Conservation (phyloP, 2,113 vertebrate species). For the Chiloscyllium plagiosum region DNA sequence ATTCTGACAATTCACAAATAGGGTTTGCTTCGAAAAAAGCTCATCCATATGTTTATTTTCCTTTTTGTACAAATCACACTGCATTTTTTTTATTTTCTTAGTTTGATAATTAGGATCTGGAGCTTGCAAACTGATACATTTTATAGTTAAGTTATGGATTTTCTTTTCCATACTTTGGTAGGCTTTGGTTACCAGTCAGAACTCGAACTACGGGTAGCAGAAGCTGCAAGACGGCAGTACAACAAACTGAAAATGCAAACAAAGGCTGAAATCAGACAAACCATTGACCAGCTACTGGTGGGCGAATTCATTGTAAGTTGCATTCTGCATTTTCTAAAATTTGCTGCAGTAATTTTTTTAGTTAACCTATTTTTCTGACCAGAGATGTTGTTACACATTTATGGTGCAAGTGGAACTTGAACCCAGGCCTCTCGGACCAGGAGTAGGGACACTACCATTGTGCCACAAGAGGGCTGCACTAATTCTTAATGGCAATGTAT, state of each 20-base stretch:
- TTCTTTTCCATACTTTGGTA: constrained; percentile 44
- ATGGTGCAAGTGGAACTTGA: too few species aligned
- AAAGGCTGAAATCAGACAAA: constrained; percentile 93
- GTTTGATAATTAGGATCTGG: background rate
- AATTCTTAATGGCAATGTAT: background rate
- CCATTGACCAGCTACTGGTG: constrained; percentile 86
- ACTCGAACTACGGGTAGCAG: constrained; percentile 84
- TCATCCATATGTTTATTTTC: background rate
- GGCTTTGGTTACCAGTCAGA: constrained; percentile 96
- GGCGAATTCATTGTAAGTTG: constrained; percentile 94
- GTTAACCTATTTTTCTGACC: background rate
- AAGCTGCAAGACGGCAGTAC: constrained; percentile 89
- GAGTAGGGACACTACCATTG: too few species aligned
- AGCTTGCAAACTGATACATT: background rate
- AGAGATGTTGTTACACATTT: too few species aligned
- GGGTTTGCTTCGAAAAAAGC: background rate
- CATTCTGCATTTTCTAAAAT: background rate
- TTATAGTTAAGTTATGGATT: background rate
- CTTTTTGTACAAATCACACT: background rate
- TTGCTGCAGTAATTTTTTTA: background rate
- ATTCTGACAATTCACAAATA: background rate
- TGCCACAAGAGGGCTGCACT: too few species aligned
- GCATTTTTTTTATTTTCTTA: background rate
- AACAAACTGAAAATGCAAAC: constrained; percentile 98
- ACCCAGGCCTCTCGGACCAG: too few species aligned